Evolutionary conservation across 1,140 invertebrate genomes (phyloP).

Genomic region (Epicauta chinensis): DNA sequence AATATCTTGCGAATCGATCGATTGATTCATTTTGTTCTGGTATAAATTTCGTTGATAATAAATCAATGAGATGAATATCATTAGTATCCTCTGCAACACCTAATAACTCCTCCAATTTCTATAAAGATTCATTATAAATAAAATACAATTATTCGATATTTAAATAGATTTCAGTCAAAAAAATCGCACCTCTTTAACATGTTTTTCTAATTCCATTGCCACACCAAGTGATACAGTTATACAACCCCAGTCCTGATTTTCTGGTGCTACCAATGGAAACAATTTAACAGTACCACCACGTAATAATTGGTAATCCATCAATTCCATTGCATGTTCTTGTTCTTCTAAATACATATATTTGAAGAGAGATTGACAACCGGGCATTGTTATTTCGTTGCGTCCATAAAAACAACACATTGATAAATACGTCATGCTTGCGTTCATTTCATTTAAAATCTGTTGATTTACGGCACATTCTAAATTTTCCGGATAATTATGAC

Average conservation of each 20-base stretch:
- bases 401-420: conserved; percentile 77
- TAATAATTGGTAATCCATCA: conserved; percentile 74
- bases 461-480: conserved; percentile 71
- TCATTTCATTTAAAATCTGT: conserved; percentile 83
- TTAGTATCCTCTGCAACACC: conserved; percentile 53
- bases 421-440: conserved; percentile 76
- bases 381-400: conserved; percentile 68
- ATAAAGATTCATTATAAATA: conserved; percentile 12
- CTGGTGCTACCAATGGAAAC: conserved; percentile 50
- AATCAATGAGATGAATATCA: conserved; percentile 65
- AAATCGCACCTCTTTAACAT: conserved; percentile 57
- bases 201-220: conserved; percentile 68
- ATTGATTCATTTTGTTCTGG: conserved; percentile 53
- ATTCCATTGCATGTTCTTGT: conserved; percentile 64
- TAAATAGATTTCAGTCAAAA: neutral
- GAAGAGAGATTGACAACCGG: conserved; percentile 66
- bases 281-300: conserved; percentile 65
- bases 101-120: conserved; percentile 50
- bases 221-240: conserved; percentile 59
- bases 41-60: conserved; percentile 62
- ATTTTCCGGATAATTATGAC: conserved; percentile 70
- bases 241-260: conserved; percentile 52
- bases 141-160: conserved; percentile 4
- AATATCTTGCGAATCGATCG: conserved; percentile 23
- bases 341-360: conserved; percentile 68